Percentiles rank a stretch among this genome's conserved stretches.
These are phyloP conservation scores for Cecropterus lyciades DNA, from an alignment of 1,140 invertebrate species.

Conservation along the genomic window DNA sequence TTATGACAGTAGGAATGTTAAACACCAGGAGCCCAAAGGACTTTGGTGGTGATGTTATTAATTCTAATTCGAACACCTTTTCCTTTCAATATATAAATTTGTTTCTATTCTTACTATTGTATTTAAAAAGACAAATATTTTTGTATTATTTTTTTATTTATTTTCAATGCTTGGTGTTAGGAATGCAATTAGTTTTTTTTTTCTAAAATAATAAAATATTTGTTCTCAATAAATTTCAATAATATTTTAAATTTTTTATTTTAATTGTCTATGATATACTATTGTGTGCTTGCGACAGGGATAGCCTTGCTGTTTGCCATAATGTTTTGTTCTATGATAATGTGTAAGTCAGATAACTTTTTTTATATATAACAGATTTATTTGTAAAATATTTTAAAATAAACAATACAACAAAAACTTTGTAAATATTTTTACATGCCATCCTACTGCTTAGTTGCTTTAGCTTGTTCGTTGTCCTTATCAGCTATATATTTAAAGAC, in stretches of 20 bases:
- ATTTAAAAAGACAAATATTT: slow-evolving; percentile 69
- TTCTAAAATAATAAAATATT: slow-evolving; percentile 44
- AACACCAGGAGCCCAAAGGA: slow-evolving; percentile 41
- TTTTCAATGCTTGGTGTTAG: slow-evolving; percentile 46
- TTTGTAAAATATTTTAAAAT: slow-evolving; percentile 65
- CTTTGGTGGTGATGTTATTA: slow-evolving; percentile 26
- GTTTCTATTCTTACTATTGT: slow-evolving; percentile 46
- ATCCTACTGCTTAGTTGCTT: slow-evolving; percentile 54
- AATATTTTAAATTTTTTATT: slow-evolving; percentile 43
- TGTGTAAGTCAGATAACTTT: slow-evolving; percentile 50
- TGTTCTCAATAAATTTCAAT: slow-evolving; percentile 39
- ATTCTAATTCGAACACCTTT: slow-evolving; percentile 7
- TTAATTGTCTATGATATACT: slow-evolving; percentile 32
- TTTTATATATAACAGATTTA: slow-evolving; percentile 63
- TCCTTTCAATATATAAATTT: slow-evolving; percentile 10
- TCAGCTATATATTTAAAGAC: slow-evolving; percentile 82
- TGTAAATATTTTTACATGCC: slow-evolving; percentile 40
- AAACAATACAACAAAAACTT: slow-evolving; percentile 61
- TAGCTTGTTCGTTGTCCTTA: slow-evolving; percentile 64
- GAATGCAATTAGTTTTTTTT: slow-evolving; percentile 39
- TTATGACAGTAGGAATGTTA: slow-evolving; percentile 6
- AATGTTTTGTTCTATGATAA: slow-evolving; percentile 42
- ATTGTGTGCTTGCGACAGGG: slow-evolving; percentile 5
- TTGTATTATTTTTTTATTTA: slow-evolving; percentile 68
- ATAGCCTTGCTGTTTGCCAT: slow-evolving; percentile 39